Percentiles rank a stretch among this genome's conserved stretches.
Evolutionary conservation across 2,797 vertebrate species (phyloP).

Genomic region (Yasuhikotakia modesta): DNA sequence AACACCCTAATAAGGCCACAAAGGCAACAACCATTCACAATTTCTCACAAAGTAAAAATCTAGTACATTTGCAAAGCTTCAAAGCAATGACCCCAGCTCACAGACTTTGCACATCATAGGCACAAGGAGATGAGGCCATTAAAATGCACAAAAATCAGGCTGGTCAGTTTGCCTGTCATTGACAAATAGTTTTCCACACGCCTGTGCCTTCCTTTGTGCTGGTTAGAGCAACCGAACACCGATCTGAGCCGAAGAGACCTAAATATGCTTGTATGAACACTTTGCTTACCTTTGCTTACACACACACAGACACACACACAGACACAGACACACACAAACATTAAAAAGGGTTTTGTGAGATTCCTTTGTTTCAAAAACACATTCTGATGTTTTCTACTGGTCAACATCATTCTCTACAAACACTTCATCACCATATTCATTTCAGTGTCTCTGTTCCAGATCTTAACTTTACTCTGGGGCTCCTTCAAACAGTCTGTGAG

Average conservation of each 20-base stretch:
- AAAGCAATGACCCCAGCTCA: slow-evolving; percentile 25
- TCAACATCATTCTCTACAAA: slow-evolving; percentile 37
- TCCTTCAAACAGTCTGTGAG: slow-evolving; percentile 16
- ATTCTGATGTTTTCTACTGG: slow-evolving; percentile 47
- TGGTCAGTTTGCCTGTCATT: slow-evolving; percentile 54
- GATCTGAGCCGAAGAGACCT: slow-evolving; percentile 44
- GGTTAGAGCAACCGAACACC: slow-evolving; percentile 22
- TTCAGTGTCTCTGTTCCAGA: slow-evolving; percentile 2
- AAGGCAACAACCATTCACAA: neutral
- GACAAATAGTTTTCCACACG: slow-evolving; percentile 61
- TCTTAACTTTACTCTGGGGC: neutral
- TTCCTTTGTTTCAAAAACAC: slow-evolving; percentile 45
- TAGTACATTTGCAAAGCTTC: slow-evolving; percentile 5
- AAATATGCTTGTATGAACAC: slow-evolving; percentile 56
- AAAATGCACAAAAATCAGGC: slow-evolving; percentile 49
- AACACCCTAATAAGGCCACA: neutral
- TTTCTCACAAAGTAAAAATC: neutral
- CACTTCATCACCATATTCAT: slow-evolving; percentile 21
- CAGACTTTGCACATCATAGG: slow-evolving; percentile 26
- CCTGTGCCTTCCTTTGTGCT: slow-evolving; percentile 53
- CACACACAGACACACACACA: slow-evolving; percentile 34
- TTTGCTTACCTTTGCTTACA: too few species aligned
- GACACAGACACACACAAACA: slow-evolving; percentile 27
- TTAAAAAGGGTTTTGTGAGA: slow-evolving; percentile 42
- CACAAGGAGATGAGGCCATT: slow-evolving; percentile 32